Evolutionary conservation across 2,888 invertebrate species (phyloP).

Genomic region (Sarcophaga carnaria): DNA sequence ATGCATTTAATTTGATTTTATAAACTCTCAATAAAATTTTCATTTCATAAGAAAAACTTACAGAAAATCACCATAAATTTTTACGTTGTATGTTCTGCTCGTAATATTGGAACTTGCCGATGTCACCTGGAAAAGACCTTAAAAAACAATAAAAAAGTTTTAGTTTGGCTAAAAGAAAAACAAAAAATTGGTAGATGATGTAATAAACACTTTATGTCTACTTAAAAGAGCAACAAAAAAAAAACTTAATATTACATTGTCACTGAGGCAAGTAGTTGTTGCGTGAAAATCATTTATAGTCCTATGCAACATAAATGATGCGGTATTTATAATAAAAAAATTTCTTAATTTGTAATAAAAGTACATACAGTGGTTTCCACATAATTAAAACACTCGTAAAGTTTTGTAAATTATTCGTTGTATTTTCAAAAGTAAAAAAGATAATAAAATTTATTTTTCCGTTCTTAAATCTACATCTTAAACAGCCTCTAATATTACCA

Average conservation of each 20-base stretch:
- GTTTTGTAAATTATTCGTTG: too few species aligned
- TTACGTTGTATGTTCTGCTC: background rate
- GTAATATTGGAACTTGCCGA: background rate
- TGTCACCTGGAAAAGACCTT: constrained; percentile 17
- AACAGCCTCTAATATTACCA: too few species aligned
- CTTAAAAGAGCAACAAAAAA: background rate
- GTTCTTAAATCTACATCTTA: too few species aligned
- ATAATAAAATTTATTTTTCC: too few species aligned
- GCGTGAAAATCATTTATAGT: background rate
- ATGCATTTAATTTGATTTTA: constrained; percentile 17
- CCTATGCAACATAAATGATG: too few species aligned
- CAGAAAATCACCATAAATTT: constrained; percentile 11
- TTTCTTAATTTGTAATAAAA: too few species aligned
- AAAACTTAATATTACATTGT: constrained; percentile 1
- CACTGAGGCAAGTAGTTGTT: constrained; percentile 3
- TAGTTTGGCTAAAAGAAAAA: background rate
- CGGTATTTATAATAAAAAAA: too few species aligned
- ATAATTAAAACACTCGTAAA: too few species aligned
- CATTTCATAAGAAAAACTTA: background rate
- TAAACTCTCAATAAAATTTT: constrained; percentile 17
- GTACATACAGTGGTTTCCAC: too few species aligned
- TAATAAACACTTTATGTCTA: constrained; percentile 30
- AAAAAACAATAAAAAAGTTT: constrained; percentile 9
- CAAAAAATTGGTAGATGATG: constrained; percentile 6
- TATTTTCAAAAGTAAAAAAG: too few species aligned